phyloP scores from a whole-genome alignment of 2,113 vertebrate species.

The Podocnemis expansa region DNA sequence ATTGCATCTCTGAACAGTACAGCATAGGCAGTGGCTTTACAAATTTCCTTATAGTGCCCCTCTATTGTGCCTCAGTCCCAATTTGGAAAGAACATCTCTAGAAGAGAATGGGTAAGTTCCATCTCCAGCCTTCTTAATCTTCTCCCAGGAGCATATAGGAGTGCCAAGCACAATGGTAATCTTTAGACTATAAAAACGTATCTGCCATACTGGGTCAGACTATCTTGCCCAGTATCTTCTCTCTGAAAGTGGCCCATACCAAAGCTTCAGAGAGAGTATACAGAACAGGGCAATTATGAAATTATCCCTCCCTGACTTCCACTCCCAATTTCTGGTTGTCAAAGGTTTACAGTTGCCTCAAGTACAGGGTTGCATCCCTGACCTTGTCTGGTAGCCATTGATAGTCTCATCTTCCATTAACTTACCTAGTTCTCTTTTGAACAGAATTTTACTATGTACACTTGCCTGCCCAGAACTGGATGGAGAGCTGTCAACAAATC shows the following conservation, averaged over 20 bases:
- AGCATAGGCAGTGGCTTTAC: fast-evolving
- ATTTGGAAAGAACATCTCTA: not conserved
- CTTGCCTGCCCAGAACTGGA: not conserved
- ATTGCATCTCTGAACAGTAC: fast-evolving
- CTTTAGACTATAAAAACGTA: not conserved
- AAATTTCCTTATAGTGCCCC: not conserved
- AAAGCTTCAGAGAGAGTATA: not conserved
- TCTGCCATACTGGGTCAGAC: not conserved
- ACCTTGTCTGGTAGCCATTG: not conserved
- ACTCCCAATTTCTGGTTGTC: not conserved
- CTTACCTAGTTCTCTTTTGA: not conserved
- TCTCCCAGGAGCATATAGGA: not conserved
- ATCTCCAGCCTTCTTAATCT: not conserved
- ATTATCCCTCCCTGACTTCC: not conserved
- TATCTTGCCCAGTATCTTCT: not conserved
- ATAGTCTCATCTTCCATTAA: not conserved
- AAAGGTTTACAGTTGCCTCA: not conserved
- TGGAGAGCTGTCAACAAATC: not conserved
- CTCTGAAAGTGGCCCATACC: not conserved
- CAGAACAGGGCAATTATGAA: not conserved
- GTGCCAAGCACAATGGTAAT: not conserved
- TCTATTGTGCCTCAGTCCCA: not conserved
- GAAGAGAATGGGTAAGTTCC: not conserved
- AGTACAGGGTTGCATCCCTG: not conserved
- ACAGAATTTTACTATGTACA: not conserved